A percentile compares a stretch with the other conserved stretches of the same genome.
Evolutionary conservation across 2,797 vertebrate species (phyloP).

Genomic region (Characodon lateralis): DNA sequence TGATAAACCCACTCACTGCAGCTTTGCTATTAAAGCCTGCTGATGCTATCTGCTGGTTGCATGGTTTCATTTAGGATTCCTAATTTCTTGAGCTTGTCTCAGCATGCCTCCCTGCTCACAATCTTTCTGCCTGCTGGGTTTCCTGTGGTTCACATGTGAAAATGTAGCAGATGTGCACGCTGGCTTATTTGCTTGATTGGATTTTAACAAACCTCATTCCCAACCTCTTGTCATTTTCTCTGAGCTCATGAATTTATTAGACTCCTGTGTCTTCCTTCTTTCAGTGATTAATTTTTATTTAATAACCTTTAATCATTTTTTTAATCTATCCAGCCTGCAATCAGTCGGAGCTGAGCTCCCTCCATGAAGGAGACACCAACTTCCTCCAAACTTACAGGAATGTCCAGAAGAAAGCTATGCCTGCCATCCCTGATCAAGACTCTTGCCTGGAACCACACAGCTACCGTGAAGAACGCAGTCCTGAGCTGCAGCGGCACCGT

Average conservation of each 20-base stretch:
- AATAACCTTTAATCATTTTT: not conserved
- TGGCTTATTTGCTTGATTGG: slow-evolving; percentile 12
- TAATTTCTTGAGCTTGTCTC: slow-evolving; percentile 18
- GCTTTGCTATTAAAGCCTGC: slow-evolving; percentile 44
- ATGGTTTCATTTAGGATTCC: slow-evolving; percentile 9
- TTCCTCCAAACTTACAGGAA: slow-evolving; percentile 89
- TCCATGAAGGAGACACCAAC: slow-evolving; percentile 87
- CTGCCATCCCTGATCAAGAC: slow-evolving; percentile 84
- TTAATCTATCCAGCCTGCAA: slow-evolving; percentile 78
- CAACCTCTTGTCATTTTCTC: slow-evolving; percentile 10
- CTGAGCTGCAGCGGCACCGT: slow-evolving; percentile 48
- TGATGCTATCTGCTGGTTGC: not conserved
- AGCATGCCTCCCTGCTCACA: slow-evolving; percentile 37
- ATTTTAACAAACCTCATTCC: slow-evolving; percentile 9
- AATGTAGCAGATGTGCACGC: slow-evolving; percentile 36
- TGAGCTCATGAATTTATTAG: not conserved
- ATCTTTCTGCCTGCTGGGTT: slow-evolving; percentile 13
- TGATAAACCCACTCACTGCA: slow-evolving; percentile 20
- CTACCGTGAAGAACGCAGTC: slow-evolving; percentile 52
- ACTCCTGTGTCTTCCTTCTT: not conserved
- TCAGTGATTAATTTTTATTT: slow-evolving; percentile 1
- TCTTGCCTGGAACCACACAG: slow-evolving; percentile 75
- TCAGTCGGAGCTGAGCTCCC: slow-evolving; percentile 93
- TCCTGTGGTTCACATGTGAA: slow-evolving; percentile 21
- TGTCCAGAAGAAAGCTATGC: slow-evolving; percentile 87